Conservation (phyloP, 1,140 invertebrate genomes). For the Drosophila navojoa region DNA sequence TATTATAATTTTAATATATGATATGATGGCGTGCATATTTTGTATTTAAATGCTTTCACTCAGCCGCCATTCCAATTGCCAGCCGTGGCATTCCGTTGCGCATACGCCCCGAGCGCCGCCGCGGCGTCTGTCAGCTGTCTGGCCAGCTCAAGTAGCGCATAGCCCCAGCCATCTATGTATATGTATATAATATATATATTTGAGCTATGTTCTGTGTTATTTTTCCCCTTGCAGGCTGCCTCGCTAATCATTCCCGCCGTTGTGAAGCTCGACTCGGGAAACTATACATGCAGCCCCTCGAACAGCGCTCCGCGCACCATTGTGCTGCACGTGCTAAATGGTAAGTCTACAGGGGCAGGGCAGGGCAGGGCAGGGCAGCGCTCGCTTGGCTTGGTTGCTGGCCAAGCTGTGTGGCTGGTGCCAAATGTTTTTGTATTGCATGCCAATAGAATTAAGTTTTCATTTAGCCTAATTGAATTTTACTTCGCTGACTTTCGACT, state of each 20-base stretch:
- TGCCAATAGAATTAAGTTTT: conserved; percentile 83
- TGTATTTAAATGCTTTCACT: conserved; percentile 31
- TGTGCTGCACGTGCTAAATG: conserved; percentile 82
- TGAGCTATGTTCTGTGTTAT: conserved; percentile 1
- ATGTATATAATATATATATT: conserved; percentile 7
- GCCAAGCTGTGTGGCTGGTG: conserved; percentile 1
- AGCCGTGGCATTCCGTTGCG: background rate
- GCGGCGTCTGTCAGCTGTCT: conserved; percentile 59
- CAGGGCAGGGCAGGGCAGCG: background rate
- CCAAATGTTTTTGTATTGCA: conserved; percentile 67
- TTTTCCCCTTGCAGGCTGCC: conserved; percentile 68
- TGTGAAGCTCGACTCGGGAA: conserved; percentile 81
- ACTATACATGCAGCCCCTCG: conserved; percentile 83
- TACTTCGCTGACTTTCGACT: conserved; percentile 72
- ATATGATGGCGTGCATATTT: conserved; percentile 43
- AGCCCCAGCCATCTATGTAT: background rate
- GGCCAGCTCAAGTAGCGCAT: conserved; percentile 40
- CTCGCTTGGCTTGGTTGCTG: background rate
- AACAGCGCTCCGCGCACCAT: conserved; percentile 82
- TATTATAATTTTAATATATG: conserved; percentile 66
- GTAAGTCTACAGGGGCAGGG: conserved; percentile 48
- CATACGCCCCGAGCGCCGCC: conserved; percentile 16
- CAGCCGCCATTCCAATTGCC: background rate
- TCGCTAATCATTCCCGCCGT: conserved; percentile 83
- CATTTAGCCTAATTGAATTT: conserved; percentile 83